Percentiles rank a stretch among this genome's conserved stretches.
phyloP scores from a whole-genome alignment of 2,113 vertebrate species.

The Oceanodroma tethys region DNA sequence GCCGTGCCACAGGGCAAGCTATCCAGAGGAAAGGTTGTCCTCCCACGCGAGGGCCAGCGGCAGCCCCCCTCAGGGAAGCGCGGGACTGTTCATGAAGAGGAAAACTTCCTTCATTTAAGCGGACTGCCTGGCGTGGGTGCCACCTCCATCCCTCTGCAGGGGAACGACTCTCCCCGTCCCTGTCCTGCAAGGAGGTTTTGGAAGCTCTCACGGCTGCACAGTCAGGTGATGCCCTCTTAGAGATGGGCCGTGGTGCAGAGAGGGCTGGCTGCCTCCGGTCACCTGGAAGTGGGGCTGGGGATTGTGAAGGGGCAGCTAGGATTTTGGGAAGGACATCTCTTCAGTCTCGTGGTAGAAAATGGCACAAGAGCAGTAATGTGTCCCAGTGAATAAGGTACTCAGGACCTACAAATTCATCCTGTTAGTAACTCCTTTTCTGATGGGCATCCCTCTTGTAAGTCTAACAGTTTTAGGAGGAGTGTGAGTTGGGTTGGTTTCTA shows the following conservation, averaged over 20 bases:
- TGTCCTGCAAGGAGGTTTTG: neutral
- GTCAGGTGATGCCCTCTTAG: neutral
- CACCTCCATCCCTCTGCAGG: rapidly evolving
- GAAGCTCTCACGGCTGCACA: neutral
- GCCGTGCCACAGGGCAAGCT: neutral
- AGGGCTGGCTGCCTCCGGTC: neutral
- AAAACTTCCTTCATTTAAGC: neutral
- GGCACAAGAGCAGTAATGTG: neutral
- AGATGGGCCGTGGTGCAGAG: rapidly evolving
- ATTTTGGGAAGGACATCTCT: neutral
- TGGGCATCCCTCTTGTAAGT: neutral
- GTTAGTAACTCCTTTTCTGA: neutral
- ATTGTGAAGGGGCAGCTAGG: neutral
- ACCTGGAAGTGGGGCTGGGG: neutral
- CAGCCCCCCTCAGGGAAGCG: rapidly evolving
- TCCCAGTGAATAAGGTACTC: neutral
- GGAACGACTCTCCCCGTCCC: neutral
- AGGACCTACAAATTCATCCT: neutral
- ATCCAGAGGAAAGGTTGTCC: neutral
- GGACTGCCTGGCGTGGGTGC: neutral
- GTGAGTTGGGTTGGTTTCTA: neutral
- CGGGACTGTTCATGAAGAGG: neutral
- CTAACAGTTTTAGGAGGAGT: neutral
- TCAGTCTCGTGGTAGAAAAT: neutral
- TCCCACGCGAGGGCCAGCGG: rapidly evolving